Percentiles rank a stretch among this genome's conserved stretches.
phyloP scores from a whole-genome alignment of 2,888 invertebrate species.

The Leucophora obtusa region DNA sequence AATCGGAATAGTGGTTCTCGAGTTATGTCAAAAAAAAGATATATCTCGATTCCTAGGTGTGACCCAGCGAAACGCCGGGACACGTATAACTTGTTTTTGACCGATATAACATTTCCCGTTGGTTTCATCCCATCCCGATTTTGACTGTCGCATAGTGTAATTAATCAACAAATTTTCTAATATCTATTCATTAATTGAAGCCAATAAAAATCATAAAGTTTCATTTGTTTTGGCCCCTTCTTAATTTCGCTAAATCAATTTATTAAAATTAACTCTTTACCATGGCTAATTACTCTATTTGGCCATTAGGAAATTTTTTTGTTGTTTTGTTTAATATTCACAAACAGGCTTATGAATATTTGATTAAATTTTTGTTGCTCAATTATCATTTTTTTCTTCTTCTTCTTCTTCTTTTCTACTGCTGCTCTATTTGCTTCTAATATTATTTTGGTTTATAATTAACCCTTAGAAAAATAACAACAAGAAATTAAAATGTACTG shows the following conservation, averaged over 20 bases:
- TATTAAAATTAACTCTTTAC: neutral
- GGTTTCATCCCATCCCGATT: no score
- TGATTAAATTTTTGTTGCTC: neutral
- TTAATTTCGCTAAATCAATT: neutral
- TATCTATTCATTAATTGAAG: neutral
- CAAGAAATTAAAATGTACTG: neutral
- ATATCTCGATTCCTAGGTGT: no score
- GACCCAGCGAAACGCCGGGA: no score
- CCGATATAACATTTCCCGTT: no score
- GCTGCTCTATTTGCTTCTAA: neutral
- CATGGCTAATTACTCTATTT: neutral
- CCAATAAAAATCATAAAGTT: neutral
- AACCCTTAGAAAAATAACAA: neutral
- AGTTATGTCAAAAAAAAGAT: no score
- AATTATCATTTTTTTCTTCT: neutral
- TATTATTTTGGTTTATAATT: neutral
- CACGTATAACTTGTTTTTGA: no score
- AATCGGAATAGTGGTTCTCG: no score
- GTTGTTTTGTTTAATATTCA: neutral
- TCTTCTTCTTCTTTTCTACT: neutral
- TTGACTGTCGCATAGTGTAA: no score
- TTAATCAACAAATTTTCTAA: no score
- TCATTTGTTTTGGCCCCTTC: neutral
- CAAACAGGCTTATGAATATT: constrained; percentile 3
- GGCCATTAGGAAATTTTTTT: neutral